phyloP scores from a whole-genome alignment of 2,797 vertebrate species.

The Mustela erminea region DNA sequence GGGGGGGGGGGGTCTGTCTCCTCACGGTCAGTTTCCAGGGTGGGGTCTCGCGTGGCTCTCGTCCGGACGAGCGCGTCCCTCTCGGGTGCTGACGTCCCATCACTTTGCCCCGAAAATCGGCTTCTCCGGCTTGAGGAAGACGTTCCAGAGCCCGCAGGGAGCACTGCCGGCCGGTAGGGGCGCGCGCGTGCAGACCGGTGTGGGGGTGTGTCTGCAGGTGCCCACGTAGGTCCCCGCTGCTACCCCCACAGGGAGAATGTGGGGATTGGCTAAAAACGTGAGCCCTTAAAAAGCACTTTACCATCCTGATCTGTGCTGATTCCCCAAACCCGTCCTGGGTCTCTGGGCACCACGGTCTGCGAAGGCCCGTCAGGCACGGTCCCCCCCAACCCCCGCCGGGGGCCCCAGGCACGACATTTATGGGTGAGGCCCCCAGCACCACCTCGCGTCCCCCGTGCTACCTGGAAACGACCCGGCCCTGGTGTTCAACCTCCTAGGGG shows the following conservation, averaged over 20 bases:
- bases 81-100: rapidly evolving
- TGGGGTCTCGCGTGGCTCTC: background rate
- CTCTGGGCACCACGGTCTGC: rapidly evolving
- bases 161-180: too few relatives aligned
- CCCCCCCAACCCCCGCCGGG: too few relatives aligned
- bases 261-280: background rate
- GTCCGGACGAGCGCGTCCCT: rapidly evolving
- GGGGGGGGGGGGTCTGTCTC: background rate
- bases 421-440: background rate
- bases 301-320: background rate
- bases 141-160: background rate
- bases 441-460: background rate
- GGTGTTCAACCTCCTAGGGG: background rate
- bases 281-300: background rate
- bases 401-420: background rate
- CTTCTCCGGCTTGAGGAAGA: background rate
- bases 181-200: rapidly evolving
- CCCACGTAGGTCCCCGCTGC: too few relatives aligned
- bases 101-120: background rate
- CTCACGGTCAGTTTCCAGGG: background rate
- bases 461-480: background rate
- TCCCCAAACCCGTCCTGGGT: background rate
- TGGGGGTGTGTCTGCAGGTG: too few relatives aligned
- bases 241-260: background rate
- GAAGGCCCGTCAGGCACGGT: background rate